Conservation (phyloP, 2,888 invertebrate species). For the Mantis religiosa region DNA sequence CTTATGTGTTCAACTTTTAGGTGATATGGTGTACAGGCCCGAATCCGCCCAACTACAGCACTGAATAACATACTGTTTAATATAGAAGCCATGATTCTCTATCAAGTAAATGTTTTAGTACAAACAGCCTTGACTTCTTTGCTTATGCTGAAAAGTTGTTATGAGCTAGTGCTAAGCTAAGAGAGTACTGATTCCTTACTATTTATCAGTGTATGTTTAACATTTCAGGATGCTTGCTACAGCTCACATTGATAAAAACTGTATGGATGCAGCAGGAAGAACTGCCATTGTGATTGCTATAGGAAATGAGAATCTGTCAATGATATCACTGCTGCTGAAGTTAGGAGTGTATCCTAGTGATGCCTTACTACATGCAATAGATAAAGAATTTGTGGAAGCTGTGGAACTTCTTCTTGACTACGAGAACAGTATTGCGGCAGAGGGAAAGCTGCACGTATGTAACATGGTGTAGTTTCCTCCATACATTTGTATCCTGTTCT, state of each 20-base stretch:
- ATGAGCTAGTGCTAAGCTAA: neutral
- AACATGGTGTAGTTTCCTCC: neutral
- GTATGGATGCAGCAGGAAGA: neutral
- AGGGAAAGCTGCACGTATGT: neutral
- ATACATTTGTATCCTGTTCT: neutral
- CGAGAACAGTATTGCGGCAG: neutral
- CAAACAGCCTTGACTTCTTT: no score
- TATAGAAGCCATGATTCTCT: no score
- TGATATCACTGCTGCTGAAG: neutral
- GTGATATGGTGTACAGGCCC: no score
- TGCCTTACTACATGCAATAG: constrained; percentile 4
- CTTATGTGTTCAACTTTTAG: no score
- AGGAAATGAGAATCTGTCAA: neutral
- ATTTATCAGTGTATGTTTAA: neutral
- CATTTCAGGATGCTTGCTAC: neutral
- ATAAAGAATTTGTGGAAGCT: constrained; percentile 1
- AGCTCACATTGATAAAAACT: neutral
- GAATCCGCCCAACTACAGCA: no score
- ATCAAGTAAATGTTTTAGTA: no score
- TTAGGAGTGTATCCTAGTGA: neutral
- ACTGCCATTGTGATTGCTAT: constrained; percentile 1
- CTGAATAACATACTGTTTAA: no score
- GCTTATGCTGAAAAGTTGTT: neutral
- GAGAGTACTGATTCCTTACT: neutral
- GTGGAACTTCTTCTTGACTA: constrained; percentile 1